phyloP scores from a whole-genome alignment of 2,113 vertebrate genomes.

The Pedetes capensis region DNA sequence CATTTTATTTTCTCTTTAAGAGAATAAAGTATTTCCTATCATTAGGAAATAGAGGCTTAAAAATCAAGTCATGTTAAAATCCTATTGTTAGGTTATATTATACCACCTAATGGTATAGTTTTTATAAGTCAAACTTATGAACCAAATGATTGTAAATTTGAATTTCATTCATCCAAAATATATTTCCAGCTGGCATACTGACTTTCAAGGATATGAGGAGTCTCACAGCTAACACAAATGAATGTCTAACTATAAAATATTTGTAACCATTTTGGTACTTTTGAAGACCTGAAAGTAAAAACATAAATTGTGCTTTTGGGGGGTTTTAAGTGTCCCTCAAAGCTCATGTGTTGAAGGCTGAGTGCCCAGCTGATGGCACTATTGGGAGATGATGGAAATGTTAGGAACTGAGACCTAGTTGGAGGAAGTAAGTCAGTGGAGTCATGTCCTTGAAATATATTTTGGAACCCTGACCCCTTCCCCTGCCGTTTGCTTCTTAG shows the following conservation, averaged over 20 bases:
- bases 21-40: background rate
- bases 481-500: background rate
- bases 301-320: background rate
- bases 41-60: background rate
- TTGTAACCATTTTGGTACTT: background rate
- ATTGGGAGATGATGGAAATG: no score
- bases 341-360: background rate
- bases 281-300: background rate
- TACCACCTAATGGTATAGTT: background rate
- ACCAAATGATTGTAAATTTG: background rate
- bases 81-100: background rate
- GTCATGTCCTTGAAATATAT: no score
- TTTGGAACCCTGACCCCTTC: background rate
- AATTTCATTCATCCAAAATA: background rate
- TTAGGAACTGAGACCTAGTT: no score
- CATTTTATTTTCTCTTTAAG: background rate
- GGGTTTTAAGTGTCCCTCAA: background rate
- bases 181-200: background rate
- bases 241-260: background rate
- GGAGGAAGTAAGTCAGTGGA: no score
- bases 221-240: background rate
- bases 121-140: background rate
- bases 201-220: background rate
- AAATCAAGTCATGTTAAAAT: background rate
- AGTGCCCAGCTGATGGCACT: background rate